Evolutionary conservation across 2,888 invertebrate genomes (phyloP), one percentile per base, ranked within the genome.

Genomic region (Leptinotarsa peninsularis): DNA sequence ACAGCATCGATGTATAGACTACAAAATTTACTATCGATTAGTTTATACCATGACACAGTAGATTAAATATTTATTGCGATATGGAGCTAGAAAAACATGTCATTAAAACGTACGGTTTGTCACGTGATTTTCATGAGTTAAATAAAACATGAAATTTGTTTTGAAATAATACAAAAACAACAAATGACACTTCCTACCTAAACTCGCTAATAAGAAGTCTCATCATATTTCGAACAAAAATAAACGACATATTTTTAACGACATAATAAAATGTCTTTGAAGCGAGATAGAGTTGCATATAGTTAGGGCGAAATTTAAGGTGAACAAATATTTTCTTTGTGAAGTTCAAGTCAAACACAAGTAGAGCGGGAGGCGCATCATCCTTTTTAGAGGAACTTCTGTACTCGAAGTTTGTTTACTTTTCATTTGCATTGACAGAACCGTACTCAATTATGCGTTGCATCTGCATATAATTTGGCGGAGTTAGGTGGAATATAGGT

Each of bases 261-360:
- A 71, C 23, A 49, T 67, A 67, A 69, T 76, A 70, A 71, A 73
- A 71, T 70, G n/a, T 71, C 74, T 72, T 69, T 71, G 68, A 74
- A 72, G 63, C 56, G 54, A 54, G 71, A 74, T 74, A 56, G 49
- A 69, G 71, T 71, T 74, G 52, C 68, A 50, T 58, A 56, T 50
- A 56, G 33, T 63, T 43, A 66, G 56, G 60, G 56, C 49, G 69
- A 56, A 76, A 74, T 66, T 66, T 66, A 50, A 69, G 68, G 60
- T 71, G 66, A 27, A 74, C 68, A 76, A 76, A 76, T 74, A 76
- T 76, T 76, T 74, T 54, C 67, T 71, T 72, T 74, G 71, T 54
- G 52, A 68, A 66, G 74, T 66, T 69, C 33, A 76, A 72, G 63
- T 74, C 74, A 69, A 66, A 66, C 68, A 50, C 33, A 71, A 71